Evolutionary conservation across 2,797 vertebrate genomes (phyloP), one percentile per base, ranked within the genome.

Genomic region (Harpagifer antarcticus): DNA sequence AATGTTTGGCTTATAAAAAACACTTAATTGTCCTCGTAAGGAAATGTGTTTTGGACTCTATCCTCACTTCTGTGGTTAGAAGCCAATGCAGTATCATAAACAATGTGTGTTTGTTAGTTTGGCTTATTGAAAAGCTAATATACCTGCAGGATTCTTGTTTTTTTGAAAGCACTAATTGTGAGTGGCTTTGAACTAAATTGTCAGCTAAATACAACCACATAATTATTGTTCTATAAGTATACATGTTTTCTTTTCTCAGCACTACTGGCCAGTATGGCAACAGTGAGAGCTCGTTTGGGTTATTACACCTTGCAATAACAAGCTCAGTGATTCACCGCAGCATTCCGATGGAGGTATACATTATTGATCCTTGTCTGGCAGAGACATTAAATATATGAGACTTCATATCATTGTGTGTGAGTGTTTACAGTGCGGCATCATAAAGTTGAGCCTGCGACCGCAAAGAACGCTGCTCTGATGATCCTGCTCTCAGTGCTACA

Each of bases 301-400:
- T 68, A 11, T 50, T 23, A 19, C 16, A 11, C 7, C 53, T 48
- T 44, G 40, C 47, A 53, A 9, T 50, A 44, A 65, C 55, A 65
- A 54, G 47, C 19, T 69, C 3, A 12, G 58, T 59, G 61, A 72
- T 71, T 82, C 63, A 73, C 62, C 7, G 9, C 57, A 60, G n/a
- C 55, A 77, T 63, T 72, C 68, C 43, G 71, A 82, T 42, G 33
- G 57, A 74, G 60, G 76, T 71, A 72, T 42, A 72, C 72, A 55
- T 10, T 79, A 81, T 79, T 17, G 82, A 86, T 81, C 58, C 12
- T 5, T 37, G 80, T 82, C 67, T 76, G 73, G 53, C 59, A 12
- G 40, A 76, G 56, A 69, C 61, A 52, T 76, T 79, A 72, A n/a
- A 54, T 50, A 55, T 40, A 43, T 15, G 44, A 76, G 74, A 40